Evolutionary conservation across 2,888 invertebrate genomes (phyloP).

Genomic region (Synanthedon formicaeformis): DNA sequence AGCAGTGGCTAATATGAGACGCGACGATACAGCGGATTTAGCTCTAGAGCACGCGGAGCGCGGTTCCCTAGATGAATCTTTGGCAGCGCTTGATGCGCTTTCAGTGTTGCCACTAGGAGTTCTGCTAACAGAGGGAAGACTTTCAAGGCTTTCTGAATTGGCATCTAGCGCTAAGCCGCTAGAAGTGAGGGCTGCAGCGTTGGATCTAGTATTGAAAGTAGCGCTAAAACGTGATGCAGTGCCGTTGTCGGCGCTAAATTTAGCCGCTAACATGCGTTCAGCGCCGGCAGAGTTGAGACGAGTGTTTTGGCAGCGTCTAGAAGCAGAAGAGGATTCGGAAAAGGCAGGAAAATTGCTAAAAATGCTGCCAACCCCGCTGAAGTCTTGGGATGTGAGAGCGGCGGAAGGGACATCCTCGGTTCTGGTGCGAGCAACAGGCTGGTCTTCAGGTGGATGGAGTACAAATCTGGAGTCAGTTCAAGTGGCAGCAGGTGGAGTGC

Average conservation of each 20-base stretch:
- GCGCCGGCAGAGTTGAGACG: conserved; percentile 36
- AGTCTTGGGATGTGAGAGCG: conserved; percentile 25
- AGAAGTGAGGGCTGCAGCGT: conserved; percentile 14
- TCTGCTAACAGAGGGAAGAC: conserved; percentile 6
- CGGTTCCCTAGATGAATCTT: conserved; percentile 13
- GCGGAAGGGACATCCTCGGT: conserved; percentile 24
- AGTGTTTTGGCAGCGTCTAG: conserved; percentile 9
- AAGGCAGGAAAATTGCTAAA: conserved; percentile 8
- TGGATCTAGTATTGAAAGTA: conserved; percentile 16
- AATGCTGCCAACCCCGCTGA: conserved; percentile 14
- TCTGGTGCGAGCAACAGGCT: conserved; percentile 25
- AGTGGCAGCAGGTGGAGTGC: conserved; percentile 33
- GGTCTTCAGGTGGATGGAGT: conserved; percentile 16
- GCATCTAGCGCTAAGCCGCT: conserved; percentile 17
- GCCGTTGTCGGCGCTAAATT: conserved; percentile 5
- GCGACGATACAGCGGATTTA: conserved; percentile 10
- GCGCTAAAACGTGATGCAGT: conserved; percentile 10
- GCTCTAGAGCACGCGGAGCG: conserved; percentile 11
- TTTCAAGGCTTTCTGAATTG: conserved; percentile 10
- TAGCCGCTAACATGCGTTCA: conserved; percentile 12
- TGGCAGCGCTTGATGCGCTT: conserved; percentile 35
- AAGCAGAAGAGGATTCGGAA: conserved; percentile 10
- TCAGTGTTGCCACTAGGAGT: conserved; percentile 17
- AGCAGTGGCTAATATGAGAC: conserved; percentile 38
- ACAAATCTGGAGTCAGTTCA: conserved; percentile 33